Base-by-base conservation (phyloP, 2,888 invertebrate species). In the Geotrupes spiniger region DNA sequence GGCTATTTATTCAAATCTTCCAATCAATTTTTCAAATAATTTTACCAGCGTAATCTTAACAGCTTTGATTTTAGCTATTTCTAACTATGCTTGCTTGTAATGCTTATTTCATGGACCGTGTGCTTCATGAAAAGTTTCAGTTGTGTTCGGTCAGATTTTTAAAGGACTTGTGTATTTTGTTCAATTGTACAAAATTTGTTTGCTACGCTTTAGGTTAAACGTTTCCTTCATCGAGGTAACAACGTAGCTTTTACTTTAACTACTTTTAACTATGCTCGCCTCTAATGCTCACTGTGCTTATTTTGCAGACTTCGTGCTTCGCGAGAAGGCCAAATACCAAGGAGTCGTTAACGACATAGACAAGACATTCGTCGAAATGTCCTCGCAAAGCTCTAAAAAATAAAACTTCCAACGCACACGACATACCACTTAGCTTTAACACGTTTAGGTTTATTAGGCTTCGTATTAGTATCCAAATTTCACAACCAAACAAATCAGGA, bases 351-450 rank as follows among this genome's bases (percentile, higher is more conserved):
- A 71, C 42, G 73, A 73, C 52, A 73, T 73, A 56, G 72, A 73
- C 58, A 73, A 73, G 59, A 73, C 73, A 15, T 73, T 73, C 61
- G 69, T 72, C 45, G 73, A 73, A 64, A 72, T 73, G 71, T 70
- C 72, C 48, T 65, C 70, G 46, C 66, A 70, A 57, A 67, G 65
- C 49, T 63, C 64, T 57, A 69, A 71, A 57, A 72, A 72, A 66
- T 72, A 70, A 64, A 42, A 9, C 14, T 4, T 26, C 33, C 6
- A 3, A 21, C 21, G 4, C 4, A 4, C 21, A 4, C 21, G 2
- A 31, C 31, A 31, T 31, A 39, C 45, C 46, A 47, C 42, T 16
- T 26, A 33, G 16, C 16, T 21, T 15, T 38, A 42, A 42, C 12
- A 46, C 47, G 39, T 21, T 21, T 21, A 21, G 21, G 21, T 21